phyloP scores from a whole-genome alignment of 2,797 vertebrate species.

The Takifugu ocellatus region DNA sequence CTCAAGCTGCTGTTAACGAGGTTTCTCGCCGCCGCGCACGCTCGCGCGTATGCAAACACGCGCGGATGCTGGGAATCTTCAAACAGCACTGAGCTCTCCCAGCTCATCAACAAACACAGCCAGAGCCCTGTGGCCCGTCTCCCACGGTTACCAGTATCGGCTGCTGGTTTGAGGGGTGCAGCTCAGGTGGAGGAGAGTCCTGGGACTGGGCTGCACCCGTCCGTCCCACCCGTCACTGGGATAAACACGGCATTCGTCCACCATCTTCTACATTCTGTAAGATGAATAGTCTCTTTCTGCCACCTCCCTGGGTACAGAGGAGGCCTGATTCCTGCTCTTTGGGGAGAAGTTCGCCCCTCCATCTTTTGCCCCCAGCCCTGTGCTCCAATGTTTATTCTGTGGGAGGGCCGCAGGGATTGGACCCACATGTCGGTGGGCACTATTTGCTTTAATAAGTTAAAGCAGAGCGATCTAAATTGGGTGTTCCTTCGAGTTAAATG shows the following conservation, averaged over 20 bases:
- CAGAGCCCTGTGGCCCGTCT: constrained; percentile 42
- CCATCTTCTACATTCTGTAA: constrained; percentile 17
- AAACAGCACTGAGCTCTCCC: constrained; percentile 11
- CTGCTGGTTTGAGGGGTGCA: constrained; percentile 7
- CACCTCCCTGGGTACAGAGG: constrained; percentile 42
- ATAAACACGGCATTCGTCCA: constrained; percentile 28
- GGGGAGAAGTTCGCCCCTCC: constrained; percentile 49
- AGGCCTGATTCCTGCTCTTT: constrained; percentile 49
- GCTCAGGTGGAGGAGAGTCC: constrained; percentile 9
- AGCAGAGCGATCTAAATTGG: constrained; percentile 57
- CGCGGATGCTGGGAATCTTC: constrained; percentile 50
- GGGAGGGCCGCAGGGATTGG: constrained; percentile 58
- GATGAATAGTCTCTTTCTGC: constrained; percentile 48
- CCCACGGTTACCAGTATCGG: constrained; percentile 52
- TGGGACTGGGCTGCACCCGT: constrained; percentile 26
- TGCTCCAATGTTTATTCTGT: constrained; percentile 59
- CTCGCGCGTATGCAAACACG: constrained; percentile 29
- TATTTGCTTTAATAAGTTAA: constrained; percentile 76
- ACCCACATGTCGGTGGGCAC: constrained; percentile 69
- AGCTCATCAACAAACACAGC: constrained; percentile 56
- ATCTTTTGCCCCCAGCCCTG: constrained; percentile 22
- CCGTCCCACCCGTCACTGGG: constrained; percentile 15
- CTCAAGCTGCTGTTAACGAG: constrained; percentile 68
- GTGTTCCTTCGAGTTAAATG: constrained; percentile 60
- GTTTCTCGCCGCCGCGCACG: constrained; percentile 45